These are phyloP conservation scores for Conopomorpha cramerella DNA, from an alignment of 1,140 invertebrate genomes.

Conservation along the genomic window DNA sequence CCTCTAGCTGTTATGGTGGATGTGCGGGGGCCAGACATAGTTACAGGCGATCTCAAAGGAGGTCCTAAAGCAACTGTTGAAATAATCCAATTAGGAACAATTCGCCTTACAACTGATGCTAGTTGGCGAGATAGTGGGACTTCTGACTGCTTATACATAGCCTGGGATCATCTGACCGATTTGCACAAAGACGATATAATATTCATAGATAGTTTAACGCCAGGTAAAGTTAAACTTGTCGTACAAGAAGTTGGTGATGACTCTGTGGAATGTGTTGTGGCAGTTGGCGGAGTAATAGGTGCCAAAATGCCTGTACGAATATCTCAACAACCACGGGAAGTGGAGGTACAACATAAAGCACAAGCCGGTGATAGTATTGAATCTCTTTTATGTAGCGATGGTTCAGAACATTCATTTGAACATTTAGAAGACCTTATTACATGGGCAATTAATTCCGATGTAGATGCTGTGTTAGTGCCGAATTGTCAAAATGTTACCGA, in stretches of 20 bases:
- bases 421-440: constrained; percentile 42
- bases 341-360: constrained; percentile 12
- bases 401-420: constrained; percentile 30
- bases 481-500: constrained; percentile 28
- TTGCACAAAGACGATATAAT: constrained; percentile 28
- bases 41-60: constrained; percentile 42
- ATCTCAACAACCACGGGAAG: constrained; percentile 28
- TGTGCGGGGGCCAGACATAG: constrained; percentile 47
- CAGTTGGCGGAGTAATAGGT: constrained; percentile 28
- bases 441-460: constrained; percentile 37
- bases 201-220: constrained; percentile 34
- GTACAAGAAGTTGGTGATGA: constrained; percentile 39
- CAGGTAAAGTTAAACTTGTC: constrained; percentile 33
- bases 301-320: constrained; percentile 44
- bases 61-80: constrained; percentile 28
- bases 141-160: constrained; percentile 37
- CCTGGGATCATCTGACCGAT: constrained; percentile 42
- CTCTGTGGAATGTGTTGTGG: constrained; percentile 38
- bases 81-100: constrained; percentile 20
- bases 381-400: constrained; percentile 20
- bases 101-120: constrained; percentile 34
- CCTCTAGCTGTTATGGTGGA: constrained; percentile 50
- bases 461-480: constrained; percentile 38
- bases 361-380: constrained; percentile 15
- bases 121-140: constrained; percentile 44